phyloP scores from a whole-genome alignment of 2,797 vertebrate genomes.

The Semaprochilodus insignis region DNA sequence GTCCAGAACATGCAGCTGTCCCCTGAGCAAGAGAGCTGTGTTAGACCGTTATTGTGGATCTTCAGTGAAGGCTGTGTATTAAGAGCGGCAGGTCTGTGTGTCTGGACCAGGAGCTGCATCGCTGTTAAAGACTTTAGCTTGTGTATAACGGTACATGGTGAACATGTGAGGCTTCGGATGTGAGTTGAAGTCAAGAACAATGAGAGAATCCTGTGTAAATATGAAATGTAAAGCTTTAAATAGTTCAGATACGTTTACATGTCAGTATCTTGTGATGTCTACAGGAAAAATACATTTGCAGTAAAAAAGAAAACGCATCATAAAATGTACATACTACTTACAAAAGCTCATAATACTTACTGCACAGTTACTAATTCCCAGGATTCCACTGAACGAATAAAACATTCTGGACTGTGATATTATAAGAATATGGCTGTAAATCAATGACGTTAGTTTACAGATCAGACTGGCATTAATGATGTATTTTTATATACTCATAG shows the following conservation, averaged over 20 bases:
- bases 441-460: background rate
- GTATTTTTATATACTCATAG: too few species aligned
- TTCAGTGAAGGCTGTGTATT: background rate
- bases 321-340: too few species aligned
- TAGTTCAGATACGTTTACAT: background rate
- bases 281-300: background rate
- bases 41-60: background rate
- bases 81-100: background rate
- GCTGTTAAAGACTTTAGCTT: background rate
- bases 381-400: background rate
- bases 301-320: background rate
- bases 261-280: background rate
- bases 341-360: background rate
- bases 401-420: background rate
- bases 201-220: slow-evolving; percentile 24
- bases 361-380: background rate
- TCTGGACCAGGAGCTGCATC: background rate
- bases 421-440: background rate
- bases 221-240: slow-evolving; percentile 1
- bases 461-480: background rate
- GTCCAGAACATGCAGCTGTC: background rate
- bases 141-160: background rate
- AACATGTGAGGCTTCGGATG: background rate
- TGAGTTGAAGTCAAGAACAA: background rate
- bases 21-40: background rate